Base-by-base conservation (phyloP, 2,888 invertebrate genomes). In the Agrotis exclamationis region DNA sequence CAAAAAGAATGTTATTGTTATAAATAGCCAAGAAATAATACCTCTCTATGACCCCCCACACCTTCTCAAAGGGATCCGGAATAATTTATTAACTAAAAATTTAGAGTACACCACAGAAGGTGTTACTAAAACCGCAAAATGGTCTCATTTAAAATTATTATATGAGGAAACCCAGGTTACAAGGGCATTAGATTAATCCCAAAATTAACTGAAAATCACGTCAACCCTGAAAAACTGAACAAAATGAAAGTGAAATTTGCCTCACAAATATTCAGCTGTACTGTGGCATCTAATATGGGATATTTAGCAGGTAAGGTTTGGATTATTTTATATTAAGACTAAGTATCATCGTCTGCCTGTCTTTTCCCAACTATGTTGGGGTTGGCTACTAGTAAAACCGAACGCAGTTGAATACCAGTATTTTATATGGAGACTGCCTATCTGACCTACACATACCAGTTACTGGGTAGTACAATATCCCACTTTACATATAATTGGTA, bases 171-270 rank as follows among this genome's bases (percentile, higher is more conserved):
- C n/a, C n/a, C n/a, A n/a, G n/a, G n/a, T n/a, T n/a, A n/a, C n/a
- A n/a, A n/a, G n/a, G n/a, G n/a, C n/a, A n/a, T n/a, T n/a, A n/a
- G n/a, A n/a, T n/a, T n/a, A n/a, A n/a, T n/a, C 16, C 79, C 74
- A 14, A 87, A 87, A 59, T 45, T 88, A 54, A 83, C 85, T 0
- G 85, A 85, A 28, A 51, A 58, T 22, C 87, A 86, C 22, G 66
- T 80, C 0, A 50, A 74, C n/a, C 77, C 76, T 14, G 57, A 76
- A 14, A 85, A 85, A 79, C 63, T 85, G 0, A 70, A 78, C 0
- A 78, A 63, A 67, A 85, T 85, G 80, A 86, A 85, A 56, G 84
- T 86, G 0, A 86, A 86, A 79, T 80, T 65, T 48, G 87, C 85
- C 1, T 69, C 76, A 1, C 87, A 86, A 60, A 20, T 88, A 33